Evolutionary conservation across 2,888 invertebrate genomes (phyloP).

Genomic region (Lymantria monacha): DNA sequence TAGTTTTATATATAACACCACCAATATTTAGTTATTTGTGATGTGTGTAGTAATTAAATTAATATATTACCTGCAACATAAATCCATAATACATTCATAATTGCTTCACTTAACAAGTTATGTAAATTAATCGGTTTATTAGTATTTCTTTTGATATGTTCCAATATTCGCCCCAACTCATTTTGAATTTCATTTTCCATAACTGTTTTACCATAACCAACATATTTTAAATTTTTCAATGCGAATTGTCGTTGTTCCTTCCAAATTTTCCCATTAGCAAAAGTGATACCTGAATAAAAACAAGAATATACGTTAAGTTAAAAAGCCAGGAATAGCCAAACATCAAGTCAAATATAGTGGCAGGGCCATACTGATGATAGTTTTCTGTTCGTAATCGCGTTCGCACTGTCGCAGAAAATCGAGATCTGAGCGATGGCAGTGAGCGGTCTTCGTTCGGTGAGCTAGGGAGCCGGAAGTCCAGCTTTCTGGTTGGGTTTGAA

Average conservation of each 20-base stretch:
- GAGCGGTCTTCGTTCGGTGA: too few relatives aligned
- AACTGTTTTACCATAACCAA: slow-evolving; percentile 83
- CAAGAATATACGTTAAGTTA: background rate
- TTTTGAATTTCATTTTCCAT: slow-evolving; percentile 84
- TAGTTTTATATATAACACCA: too few relatives aligned
- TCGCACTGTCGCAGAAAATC: too few relatives aligned
- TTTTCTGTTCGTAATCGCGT: too few relatives aligned
- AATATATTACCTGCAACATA: slow-evolving; percentile 83
- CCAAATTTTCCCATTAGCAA: slow-evolving; percentile 86
- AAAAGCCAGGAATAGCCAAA: too few relatives aligned
- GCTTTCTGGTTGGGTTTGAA: too few relatives aligned
- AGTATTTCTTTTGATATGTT: slow-evolving; percentile 53
- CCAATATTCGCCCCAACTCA: slow-evolving; percentile 80
- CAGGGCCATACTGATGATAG: too few relatives aligned
- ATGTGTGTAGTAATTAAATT: too few relatives aligned
- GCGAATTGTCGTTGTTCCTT: slow-evolving; percentile 85
- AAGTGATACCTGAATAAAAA: slow-evolving; percentile 83
- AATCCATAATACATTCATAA: slow-evolving; percentile 87
- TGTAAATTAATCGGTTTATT: slow-evolving; percentile 71
- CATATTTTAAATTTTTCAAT: slow-evolving; percentile 83
- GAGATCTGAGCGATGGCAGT: too few relatives aligned
- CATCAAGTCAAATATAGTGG: too few relatives aligned
- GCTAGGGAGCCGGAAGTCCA: too few relatives aligned
- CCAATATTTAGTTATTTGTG: too few relatives aligned
- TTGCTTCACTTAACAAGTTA: slow-evolving; percentile 81